A percentile compares a stretch with the other conserved stretches of the same genome.
phyloP scores from a whole-genome alignment of 2,113 vertebrate species.

The Gallinago undulata region DNA sequence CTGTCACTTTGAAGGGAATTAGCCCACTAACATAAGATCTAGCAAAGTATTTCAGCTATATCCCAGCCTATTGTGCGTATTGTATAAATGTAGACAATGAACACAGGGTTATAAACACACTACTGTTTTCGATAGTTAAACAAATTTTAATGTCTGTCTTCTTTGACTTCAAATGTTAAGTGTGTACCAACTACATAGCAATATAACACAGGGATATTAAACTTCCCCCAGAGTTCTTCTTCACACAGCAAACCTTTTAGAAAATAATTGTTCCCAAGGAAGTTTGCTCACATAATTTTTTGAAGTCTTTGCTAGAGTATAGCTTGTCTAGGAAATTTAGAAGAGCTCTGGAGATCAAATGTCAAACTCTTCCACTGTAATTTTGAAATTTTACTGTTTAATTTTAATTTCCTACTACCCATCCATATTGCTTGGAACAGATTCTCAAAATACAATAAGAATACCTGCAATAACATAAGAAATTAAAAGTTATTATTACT shows the following conservation, averaged over 20 bases:
- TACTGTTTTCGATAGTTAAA: background rate
- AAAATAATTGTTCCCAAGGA: background rate
- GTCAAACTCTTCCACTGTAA: background rate
- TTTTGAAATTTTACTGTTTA: background rate
- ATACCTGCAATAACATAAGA: background rate
- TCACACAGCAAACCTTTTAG: background rate
- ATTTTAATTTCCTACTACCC: background rate
- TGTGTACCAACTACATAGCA: background rate
- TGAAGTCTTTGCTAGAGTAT: background rate
- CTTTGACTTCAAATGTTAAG: background rate
- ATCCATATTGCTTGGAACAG: background rate
- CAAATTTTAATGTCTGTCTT: background rate
- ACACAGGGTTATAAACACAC: background rate
- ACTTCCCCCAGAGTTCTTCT: background rate
- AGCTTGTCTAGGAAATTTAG: background rate
- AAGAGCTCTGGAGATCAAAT: background rate
- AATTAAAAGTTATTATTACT: background rate
- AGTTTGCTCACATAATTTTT: background rate
- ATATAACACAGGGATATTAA: background rate
- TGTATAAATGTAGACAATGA: background rate
- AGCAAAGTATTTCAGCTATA: background rate
- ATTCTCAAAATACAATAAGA: background rate
- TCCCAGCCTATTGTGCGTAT: background rate
- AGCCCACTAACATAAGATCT: background rate
- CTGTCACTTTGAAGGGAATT: background rate